Evolutionary conservation across 2,113 vertebrate genomes (phyloP).

Genomic region (Tachuris rubrigastra): DNA sequence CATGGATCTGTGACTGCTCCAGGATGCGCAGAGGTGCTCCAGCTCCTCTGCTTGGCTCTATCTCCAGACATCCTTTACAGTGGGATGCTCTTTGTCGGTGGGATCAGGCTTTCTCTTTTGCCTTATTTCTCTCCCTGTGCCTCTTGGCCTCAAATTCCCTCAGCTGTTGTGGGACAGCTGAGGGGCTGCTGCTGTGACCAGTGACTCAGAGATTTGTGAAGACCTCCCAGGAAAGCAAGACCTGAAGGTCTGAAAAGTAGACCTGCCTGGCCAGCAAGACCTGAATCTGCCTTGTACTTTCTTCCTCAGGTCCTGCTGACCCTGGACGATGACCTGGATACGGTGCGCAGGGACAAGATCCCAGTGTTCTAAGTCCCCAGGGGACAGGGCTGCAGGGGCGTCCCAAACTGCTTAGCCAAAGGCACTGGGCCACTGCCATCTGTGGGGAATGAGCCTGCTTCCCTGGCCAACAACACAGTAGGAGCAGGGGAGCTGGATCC

Average conservation of each 20-base stretch:
- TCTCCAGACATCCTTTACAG: neutral
- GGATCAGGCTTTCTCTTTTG: neutral
- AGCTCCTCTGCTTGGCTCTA: neutral
- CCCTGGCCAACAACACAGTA: neutral
- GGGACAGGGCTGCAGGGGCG: neutral
- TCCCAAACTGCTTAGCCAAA: neutral
- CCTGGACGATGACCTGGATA: conserved; percentile 80
- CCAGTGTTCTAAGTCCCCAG: conserved; percentile 74
- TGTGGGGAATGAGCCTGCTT: neutral
- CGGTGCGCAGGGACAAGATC: conserved; percentile 79
- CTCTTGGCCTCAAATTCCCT: neutral
- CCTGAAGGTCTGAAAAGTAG: neutral
- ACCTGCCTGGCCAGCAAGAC: neutral
- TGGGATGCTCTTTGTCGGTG: neutral
- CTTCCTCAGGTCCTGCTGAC: conserved; percentile 78
- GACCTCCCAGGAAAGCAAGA: neutral
- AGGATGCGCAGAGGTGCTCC: neutral
- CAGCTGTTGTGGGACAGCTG: neutral
- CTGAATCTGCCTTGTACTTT: neutral
- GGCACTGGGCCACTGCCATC: neutral
- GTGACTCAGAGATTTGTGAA: neutral
- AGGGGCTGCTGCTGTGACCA: neutral
- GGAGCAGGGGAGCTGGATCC: neutral
- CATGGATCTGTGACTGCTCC: neutral
- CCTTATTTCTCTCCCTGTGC: neutral